phyloP scores from a whole-genome alignment of 2,888 invertebrate genomes.

The Tridacna crocea region DNA sequence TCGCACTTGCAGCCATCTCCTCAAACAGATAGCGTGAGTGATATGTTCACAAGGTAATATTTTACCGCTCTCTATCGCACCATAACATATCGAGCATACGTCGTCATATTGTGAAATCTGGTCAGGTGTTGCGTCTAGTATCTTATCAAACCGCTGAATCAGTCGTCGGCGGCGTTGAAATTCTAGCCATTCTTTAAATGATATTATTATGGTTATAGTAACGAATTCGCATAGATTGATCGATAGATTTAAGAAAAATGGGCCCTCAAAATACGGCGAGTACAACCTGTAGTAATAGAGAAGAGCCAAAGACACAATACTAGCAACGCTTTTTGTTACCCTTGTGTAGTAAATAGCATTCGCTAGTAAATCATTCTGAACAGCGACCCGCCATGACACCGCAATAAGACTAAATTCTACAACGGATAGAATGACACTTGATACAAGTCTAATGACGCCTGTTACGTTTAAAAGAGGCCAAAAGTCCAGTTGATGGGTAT shows the following conservation, averaged over 20 bases:
- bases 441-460: constrained; percentile 8
- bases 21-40: background rate
- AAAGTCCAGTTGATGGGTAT: background rate
- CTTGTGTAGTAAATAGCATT: constrained; percentile 6
- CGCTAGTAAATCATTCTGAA: background rate
- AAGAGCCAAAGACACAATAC: background rate
- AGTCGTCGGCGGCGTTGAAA: background rate
- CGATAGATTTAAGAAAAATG: background rate
- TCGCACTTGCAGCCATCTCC: constrained; percentile 10
- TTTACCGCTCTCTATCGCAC: background rate
- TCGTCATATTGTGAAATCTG: background rate
- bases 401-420: constrained; percentile 1
- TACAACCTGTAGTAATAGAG: background rate
- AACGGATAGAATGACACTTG: too few relatives aligned
- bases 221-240: background rate
- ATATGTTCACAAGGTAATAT: constrained; percentile 6
- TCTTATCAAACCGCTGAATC: background rate
- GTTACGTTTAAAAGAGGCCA: constrained; percentile 5
- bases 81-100: constrained; percentile 2
- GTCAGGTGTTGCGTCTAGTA: background rate
- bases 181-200: background rate
- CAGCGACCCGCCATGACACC: background rate
- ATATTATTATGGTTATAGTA: background rate
- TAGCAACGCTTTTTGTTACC: background rate
- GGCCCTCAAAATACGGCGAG: constrained; percentile 5